Conservation (phyloP, 2,888 invertebrate genomes). For the Dilophus febrilis region DNA sequence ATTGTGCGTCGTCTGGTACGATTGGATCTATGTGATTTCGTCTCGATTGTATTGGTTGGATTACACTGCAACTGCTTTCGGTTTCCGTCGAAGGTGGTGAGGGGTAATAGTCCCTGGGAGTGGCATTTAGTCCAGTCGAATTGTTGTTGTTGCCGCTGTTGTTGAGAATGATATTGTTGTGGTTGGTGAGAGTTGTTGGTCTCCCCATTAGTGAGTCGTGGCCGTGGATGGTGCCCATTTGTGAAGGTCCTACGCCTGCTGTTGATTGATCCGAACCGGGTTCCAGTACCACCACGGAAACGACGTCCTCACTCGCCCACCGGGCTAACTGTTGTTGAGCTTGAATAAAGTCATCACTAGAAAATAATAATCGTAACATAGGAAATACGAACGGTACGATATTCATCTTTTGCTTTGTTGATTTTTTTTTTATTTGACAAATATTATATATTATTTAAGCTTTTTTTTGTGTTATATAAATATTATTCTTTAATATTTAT, state of each 20-base stretch:
- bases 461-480: no score
- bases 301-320: slow-evolving; percentile 81
- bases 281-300: slow-evolving; percentile 39
- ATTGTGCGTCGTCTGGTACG: slow-evolving; percentile 32
- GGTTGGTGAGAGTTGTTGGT: slow-evolving; percentile 14
- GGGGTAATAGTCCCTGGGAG: slow-evolving; percentile 31
- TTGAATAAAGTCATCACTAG: slow-evolving; percentile 95
- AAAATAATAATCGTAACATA: slow-evolving; percentile 74
- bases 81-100: slow-evolving; percentile 34
- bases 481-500: no score
- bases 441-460: no score
- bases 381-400: slow-evolving; percentile 37
- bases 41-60: slow-evolving; percentile 23
- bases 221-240: slow-evolving; percentile 37
- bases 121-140: slow-evolving; percentile 2
- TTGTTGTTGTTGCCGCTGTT: neutral
- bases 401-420: neutral
- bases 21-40: slow-evolving; percentile 20
- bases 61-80: slow-evolving; percentile 37
- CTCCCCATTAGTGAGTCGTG: slow-evolving; percentile 17
- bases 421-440: no score
- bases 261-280: slow-evolving; percentile 29
- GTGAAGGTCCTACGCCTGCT: slow-evolving; percentile 34
- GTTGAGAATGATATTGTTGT: slow-evolving; percentile 1
- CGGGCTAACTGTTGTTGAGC: slow-evolving; percentile 92